Evolutionary conservation across 2,113 vertebrate genomes (phyloP), one percentile per base, ranked within the genome.

Genomic region (Salvelinus alpinus): DNA sequence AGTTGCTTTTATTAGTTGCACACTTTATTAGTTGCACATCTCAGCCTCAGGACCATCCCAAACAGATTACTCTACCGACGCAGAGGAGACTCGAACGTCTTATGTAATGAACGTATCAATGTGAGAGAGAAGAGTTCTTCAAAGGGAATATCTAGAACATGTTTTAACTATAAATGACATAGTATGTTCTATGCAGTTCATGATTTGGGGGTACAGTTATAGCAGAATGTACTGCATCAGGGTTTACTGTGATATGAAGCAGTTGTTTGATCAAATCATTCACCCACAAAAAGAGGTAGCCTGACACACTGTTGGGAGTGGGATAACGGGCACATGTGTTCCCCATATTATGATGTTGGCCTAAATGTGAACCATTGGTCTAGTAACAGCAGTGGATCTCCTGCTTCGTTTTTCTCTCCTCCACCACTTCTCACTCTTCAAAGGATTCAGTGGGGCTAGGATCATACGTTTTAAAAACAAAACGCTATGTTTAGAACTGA

Each of bases 301-400:
- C 75, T 78, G 80, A 81, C 82, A 78, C 83, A 84, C 82, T 78
- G 3, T 54, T 16, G 51, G 51, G 79, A 44, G 38, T 44, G 38
- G 85, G 73, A 78, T 82, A 78, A 77, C 82, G 4, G 85, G 75
- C 88, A 93, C 92, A 94, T 90, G 86, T 93, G 91, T 86, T 91
- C 85, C 71, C 89, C 91, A 92, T 88, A 92, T 91, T 88, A 77
- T 71, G 62, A 80, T 65, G 76, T 82, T 74, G 71, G 78, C 80
- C 78, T 86, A 90, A 91, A 93, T 90, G 85, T 88, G 83, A 93
- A 91, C 86, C 90, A 90, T 85, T 91, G 84, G 86, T 82, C 82
- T 80, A 85, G 90, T 92, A 91, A 88, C 87, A 86, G 87, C 84
- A 79, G 80, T 88, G 87, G 80, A 90, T 91, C 85, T 85, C 82